Base-by-base conservation (phyloP, 2,888 invertebrate species). In the Drymonia ruficornis region DNA sequence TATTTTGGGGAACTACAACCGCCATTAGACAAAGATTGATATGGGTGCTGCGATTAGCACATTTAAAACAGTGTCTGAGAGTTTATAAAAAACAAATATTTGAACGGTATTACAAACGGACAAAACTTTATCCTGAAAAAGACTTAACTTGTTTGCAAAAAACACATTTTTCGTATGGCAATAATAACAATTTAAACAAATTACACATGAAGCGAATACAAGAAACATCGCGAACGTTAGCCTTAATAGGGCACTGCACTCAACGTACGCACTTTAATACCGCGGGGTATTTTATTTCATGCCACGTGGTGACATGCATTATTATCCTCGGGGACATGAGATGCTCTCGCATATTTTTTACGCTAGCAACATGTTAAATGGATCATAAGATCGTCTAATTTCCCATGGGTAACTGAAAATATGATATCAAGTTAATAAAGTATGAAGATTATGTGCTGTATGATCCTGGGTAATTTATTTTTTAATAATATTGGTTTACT, bases 301-400 rank as follows among this genome's bases (percentile, higher is more conserved):
- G 6, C 19, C 19, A 36, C 19, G 12, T 5, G n/a, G 12, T 19
- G 43, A 43, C 43, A 45, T 45, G 45, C 45, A 45, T 45, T 45
- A 45, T 28, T 19, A 28, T 15, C 45, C 28, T n/a, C 7, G 9
- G n/a, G 15, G 45, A 28, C 15, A n/a, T 19, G 23, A 8, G 13
- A 45, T 28, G n/a, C 28, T 18, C 6, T 45, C 23, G 23, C 45
- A 45, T 45, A 45, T 45, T 28, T 45, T 45, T 45, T 45, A 12
- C 45, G 28, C 18, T 4, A 5, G 45, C 16, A n/a, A n/a, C 45
- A 28, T n/a, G 18, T 45, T 45, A 15, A 45, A 45, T 8, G 45
- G 28, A 19, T n/a, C 7, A 5, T n/a, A 28, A n/a, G 23, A 28
- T n/a, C 13, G 8, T 45, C 15, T 13, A 9, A 45, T 45, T 45